Evolutionary conservation across 2,797 vertebrate genomes (phyloP).

Genomic region (Danio jaintianensis): DNA sequence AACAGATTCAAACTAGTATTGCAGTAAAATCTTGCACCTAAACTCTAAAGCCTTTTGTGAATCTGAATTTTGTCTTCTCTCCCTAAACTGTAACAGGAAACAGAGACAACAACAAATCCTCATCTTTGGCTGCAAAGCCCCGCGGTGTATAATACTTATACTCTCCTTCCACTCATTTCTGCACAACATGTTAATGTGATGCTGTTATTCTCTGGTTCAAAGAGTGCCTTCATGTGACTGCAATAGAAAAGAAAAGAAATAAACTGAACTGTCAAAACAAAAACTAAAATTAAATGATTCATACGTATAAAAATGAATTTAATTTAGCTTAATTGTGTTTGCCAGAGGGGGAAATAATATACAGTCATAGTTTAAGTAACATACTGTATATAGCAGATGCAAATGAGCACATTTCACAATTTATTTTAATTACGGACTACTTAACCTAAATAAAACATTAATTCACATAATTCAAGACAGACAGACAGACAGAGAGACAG

Average conservation of each 20-base stretch:
- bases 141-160: neutral
- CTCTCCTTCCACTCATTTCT: conserved; percentile 4
- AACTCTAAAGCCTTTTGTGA: neutral
- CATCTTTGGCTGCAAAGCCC: conserved; percentile 8
- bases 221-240: neutral
- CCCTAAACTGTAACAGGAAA: conserved; percentile 17
- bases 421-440: neutral
- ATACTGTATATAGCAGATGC: neutral
- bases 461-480: neutral
- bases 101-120: conserved; percentile 16
- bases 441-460: neutral
- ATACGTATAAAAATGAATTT: neutral
- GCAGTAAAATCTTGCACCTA: neutral
- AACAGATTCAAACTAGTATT: neutral
- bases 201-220: conserved; percentile 5
- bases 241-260: no score
- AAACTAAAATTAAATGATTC: neutral
- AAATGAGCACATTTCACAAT: neutral
- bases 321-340: neutral
- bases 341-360: neutral
- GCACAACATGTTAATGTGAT: conserved; percentile 1
- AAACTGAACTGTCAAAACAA: neutral
- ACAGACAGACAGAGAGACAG: no score
- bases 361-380: neutral
- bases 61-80: neutral